Evolutionary conservation across 2,113 vertebrate genomes (phyloP).

Genomic region (Archilochus colubris): DNA sequence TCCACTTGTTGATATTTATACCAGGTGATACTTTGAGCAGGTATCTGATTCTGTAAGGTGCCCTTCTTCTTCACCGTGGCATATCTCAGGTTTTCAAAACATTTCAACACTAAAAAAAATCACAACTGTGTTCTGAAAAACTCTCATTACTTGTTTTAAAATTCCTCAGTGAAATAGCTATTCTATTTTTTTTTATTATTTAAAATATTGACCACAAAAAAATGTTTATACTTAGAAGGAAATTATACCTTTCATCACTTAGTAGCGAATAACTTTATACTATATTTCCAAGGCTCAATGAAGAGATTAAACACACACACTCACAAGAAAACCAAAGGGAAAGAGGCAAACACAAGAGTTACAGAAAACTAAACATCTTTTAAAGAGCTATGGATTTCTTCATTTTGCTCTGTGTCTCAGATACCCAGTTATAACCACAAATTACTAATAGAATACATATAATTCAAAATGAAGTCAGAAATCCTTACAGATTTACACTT

Average conservation of each 20-base stretch:
- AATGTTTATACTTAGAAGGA: background rate
- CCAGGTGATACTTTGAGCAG: background rate
- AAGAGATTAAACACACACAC: background rate
- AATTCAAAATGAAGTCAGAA: background rate
- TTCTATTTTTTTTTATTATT: background rate
- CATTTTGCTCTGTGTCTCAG: background rate
- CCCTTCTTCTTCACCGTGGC: background rate
- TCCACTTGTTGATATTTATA: background rate
- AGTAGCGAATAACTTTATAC: background rate
- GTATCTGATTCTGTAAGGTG: background rate
- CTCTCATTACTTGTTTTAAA: background rate
- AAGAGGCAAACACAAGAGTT: background rate
- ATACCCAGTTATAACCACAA: background rate
- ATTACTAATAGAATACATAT: background rate
- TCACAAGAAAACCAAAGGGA: background rate
- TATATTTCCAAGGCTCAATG: background rate
- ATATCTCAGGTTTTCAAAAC: background rate
- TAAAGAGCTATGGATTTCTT: background rate
- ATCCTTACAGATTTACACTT: background rate
- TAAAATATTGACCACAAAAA: background rate
- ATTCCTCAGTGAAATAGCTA: background rate
- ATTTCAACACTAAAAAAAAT: background rate
- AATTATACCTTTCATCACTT: background rate
- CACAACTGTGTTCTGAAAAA: background rate
- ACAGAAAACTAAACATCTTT: background rate